phyloP scores from a whole-genome alignment of 2,888 invertebrate genomes.

The Eristalis intricaria region DNA sequence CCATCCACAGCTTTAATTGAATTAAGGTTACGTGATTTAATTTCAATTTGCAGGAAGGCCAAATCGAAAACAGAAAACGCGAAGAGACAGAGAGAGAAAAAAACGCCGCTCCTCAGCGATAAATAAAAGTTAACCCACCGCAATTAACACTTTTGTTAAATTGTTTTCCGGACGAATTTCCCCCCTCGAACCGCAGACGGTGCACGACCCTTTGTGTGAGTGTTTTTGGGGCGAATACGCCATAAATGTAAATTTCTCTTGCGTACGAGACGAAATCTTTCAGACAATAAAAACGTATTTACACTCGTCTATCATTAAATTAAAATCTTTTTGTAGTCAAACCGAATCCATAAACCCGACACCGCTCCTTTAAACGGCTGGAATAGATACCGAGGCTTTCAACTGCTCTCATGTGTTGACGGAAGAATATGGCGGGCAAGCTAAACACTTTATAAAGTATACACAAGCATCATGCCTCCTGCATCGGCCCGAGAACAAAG shows the following conservation, averaged over 20 bases:
- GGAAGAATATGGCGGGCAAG: not conserved
- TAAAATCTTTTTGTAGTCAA: conserved; percentile 32
- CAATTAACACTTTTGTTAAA: conserved; percentile 27
- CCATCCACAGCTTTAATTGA: conserved; percentile 8
- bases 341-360: conserved; percentile 20
- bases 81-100: not conserved
- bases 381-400: not conserved
- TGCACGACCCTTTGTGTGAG: not conserved
- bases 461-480: too few relatives aligned
- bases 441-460: too few relatives aligned
- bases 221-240: not conserved
- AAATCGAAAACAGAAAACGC: not conserved
- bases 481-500: not conserved
- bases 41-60: conserved; percentile 3
- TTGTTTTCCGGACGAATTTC: not conserved
- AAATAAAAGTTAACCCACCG: conserved; percentile 13
- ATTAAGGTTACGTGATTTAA: conserved; percentile 17
- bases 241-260: conserved; percentile 16
- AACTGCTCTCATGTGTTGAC: not conserved
- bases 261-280: conserved; percentile 13
- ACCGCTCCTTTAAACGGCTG: conserved; percentile 13
- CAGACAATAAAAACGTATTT: conserved; percentile 18
- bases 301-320: conserved; percentile 26
- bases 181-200: not conserved
- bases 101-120: not conserved